Percentiles rank a stretch among this genome's conserved stretches.
These are phyloP conservation scores for Muscidifurax raptorellus DNA, from an alignment of 1,140 invertebrate species.

Conservation along the genomic window DNA sequence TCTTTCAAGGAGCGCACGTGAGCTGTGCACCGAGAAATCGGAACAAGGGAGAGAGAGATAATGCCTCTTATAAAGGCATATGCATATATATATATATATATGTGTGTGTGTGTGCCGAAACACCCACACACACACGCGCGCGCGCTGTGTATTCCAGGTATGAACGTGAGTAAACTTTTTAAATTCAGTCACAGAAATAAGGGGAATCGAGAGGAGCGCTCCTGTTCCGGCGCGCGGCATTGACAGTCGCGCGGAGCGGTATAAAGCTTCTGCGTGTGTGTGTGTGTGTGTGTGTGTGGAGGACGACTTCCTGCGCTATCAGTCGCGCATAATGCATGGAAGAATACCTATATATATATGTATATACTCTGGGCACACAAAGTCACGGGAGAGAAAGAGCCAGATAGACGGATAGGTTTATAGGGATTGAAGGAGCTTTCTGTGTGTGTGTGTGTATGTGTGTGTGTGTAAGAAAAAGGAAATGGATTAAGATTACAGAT, in stretches of 20 bases:
- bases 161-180: conserved; percentile 37
- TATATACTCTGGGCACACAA: conserved; percentile 73
- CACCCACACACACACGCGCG: background rate
- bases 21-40: conserved; percentile 31
- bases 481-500: conserved; percentile 53
- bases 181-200: conserved; percentile 24
- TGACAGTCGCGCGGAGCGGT: conserved; percentile 19
- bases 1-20: conserved; percentile 1
- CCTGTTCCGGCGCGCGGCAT: conserved; percentile 46
- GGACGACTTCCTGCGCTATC: conserved; percentile 46
- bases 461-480: conserved; percentile 11
- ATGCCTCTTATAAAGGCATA: conserved; percentile 5
- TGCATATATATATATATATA: background rate
- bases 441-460: background rate
- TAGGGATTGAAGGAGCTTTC: conserved; percentile 25
- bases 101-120: too few relatives aligned
- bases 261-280: background rate
- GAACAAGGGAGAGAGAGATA: conserved; percentile 40
- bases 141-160: conserved; percentile 33
- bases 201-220: conserved; percentile 24
- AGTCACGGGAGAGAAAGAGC: conserved; percentile 73
- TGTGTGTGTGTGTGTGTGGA: too few relatives aligned
- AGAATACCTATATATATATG: background rate
- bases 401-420: conserved; percentile 81
- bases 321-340: conserved; percentile 42